Evolutionary conservation across 2,888 invertebrate genomes (phyloP).

Genomic region (Cephonodes hylas): DNA sequence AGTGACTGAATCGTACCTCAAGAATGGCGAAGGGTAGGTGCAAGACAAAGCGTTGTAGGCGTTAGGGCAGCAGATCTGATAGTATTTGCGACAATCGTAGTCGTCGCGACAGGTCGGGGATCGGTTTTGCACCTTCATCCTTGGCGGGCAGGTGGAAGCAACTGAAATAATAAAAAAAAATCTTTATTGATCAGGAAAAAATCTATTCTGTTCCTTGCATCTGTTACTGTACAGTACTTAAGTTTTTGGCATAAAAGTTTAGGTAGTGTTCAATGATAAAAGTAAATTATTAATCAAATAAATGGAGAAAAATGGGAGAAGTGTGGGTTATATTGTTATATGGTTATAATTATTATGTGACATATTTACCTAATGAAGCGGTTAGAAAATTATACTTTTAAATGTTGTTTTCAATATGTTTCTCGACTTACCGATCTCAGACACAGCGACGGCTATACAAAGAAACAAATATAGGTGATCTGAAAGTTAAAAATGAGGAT

Average conservation of each 20-base stretch:
- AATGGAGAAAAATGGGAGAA: too few species aligned
- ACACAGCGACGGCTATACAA: neutral
- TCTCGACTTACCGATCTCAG: neutral
- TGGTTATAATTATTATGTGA: too few species aligned
- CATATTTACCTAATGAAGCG: too few species aligned
- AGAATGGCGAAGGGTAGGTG: conserved; percentile 54
- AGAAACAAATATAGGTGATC: neutral
- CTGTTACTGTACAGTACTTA: too few species aligned
- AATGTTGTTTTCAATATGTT: neutral
- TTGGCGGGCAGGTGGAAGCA: conserved; percentile 5
- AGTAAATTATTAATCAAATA: too few species aligned
- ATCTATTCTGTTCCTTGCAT: too few species aligned
- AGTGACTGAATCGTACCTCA: neutral
- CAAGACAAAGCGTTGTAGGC: conserved; percentile 84
- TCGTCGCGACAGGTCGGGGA: conserved; percentile 36
- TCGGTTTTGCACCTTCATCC: neutral
- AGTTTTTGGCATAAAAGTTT: too few species aligned
- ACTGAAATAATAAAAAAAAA: neutral
- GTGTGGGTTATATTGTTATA: too few species aligned
- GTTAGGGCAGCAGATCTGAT: conserved; percentile 82
- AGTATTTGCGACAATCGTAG: conserved; percentile 82
- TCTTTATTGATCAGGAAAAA: too few species aligned
- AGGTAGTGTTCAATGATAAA: too few species aligned
- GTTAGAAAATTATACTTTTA: too few species aligned
- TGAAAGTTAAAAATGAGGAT: neutral